Conservation (phyloP, 2,888 invertebrate species). For the Pseudoips prasinana region DNA sequence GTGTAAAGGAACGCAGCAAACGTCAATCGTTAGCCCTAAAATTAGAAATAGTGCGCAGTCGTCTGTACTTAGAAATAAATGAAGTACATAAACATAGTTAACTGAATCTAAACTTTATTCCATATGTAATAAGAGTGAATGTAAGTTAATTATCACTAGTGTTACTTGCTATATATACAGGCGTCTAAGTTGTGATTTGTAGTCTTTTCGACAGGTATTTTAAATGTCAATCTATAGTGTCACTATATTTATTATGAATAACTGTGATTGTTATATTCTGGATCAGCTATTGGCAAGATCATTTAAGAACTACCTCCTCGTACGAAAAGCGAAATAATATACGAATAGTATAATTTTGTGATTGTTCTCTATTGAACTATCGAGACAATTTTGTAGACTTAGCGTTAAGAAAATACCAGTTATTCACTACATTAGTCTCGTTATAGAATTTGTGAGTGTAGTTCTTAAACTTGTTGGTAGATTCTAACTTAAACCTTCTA, state of each 20-base stretch:
- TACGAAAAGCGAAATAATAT: slow-evolving; percentile 41
- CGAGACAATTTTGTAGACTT: slow-evolving; percentile 29
- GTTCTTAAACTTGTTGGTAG: slow-evolving; percentile 9
- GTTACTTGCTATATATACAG: slow-evolving; percentile 57
- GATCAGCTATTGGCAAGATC: slow-evolving; percentile 57
- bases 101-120: slow-evolving; percentile 70
- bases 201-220: slow-evolving; percentile 70
- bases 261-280: slow-evolving; percentile 64
- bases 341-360: slow-evolving; percentile 35
- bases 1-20: slow-evolving; percentile 38
- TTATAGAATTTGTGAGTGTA: slow-evolving; percentile 5
- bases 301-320: slow-evolving; percentile 54
- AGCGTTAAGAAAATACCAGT: slow-evolving; percentile 16
- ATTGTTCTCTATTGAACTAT: slow-evolving; percentile 29
- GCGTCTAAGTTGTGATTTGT: slow-evolving; percentile 71
- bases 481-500: slow-evolving; percentile 12
- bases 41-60: slow-evolving; percentile 46
- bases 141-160: slow-evolving; percentile 68
- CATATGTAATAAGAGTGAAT: slow-evolving; percentile 67
- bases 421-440: slow-evolving; percentile 9
- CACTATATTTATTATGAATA: slow-evolving; percentile 51
- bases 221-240: slow-evolving; percentile 57
- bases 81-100: slow-evolving; percentile 73
- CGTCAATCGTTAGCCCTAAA: slow-evolving; percentile 35
- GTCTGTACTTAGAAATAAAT: slow-evolving; percentile 64